phyloP scores from a whole-genome alignment of 2,888 invertebrate species.

The Agapostemon virescens region DNA sequence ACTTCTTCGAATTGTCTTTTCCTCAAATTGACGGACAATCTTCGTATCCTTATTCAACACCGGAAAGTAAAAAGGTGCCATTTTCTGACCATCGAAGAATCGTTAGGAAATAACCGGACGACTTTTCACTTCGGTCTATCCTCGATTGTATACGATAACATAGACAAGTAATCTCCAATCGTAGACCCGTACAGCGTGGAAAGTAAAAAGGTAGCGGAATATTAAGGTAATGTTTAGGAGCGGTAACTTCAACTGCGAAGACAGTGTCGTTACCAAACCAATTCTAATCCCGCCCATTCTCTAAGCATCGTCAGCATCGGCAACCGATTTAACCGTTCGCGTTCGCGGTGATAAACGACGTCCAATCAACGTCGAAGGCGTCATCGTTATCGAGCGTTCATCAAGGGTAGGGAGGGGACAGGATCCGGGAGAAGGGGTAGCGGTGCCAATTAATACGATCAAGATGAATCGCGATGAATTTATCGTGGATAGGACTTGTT shows the following conservation, averaged over 20 bases:
- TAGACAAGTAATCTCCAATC: no score
- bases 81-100: no score
- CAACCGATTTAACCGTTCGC: background rate
- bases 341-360: conserved; percentile 20
- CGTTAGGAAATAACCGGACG: no score
- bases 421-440: conserved; percentile 15
- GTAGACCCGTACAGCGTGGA: background rate
- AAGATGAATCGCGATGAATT: conserved; percentile 58
- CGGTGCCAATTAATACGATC: conserved; percentile 52
- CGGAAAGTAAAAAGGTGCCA: no score
- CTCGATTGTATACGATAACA: no score
- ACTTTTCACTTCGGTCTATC: no score
- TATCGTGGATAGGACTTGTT: conserved; percentile 27
- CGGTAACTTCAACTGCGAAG: background rate
- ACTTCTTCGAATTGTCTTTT: no score
- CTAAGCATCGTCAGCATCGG: background rate
- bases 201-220: background rate
- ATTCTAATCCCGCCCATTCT: conserved; percentile 12
- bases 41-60: no score
- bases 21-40: no score
- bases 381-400: conserved; percentile 30
- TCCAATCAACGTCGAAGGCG: conserved; percentile 23
- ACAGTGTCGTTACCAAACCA: background rate
- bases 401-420: background rate
- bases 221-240: background rate